Evolutionary conservation across 2,888 invertebrate genomes (phyloP), one percentile per base, ranked within the genome.

Genomic region (Eugnorisma glareosa): DNA sequence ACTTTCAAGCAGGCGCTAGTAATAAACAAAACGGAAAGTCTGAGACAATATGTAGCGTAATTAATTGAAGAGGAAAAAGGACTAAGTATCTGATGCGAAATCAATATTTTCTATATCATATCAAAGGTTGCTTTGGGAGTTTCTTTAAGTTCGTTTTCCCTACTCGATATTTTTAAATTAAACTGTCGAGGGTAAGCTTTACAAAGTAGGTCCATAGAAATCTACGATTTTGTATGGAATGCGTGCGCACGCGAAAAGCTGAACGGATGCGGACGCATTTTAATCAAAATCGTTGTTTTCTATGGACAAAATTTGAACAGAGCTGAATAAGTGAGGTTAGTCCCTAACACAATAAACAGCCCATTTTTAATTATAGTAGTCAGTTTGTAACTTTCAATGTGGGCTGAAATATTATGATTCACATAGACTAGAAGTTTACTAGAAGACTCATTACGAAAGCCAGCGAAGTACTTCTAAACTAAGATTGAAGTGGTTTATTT

Each of bases 41-140:
- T 24, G 37, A 51, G 51, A 75, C 57, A 74, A 72, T 57, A 63
- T 40, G 43, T 43, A n/a, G n/a, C 37, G 35, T 67, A 69, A 84
- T 81, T 87, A 79, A 76, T 81, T 79, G 66, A 71, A 73, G 54
- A 75, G 73, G n/a, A 57, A 78, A 71, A 73, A 59, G 73, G 31
- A 64, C 70, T 8, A 18, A 54, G 51, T 70, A 45, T 68, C 63
- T 75, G 73, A 37, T 43, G 67, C 70, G 48, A 79, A 83, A 73
- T 80, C 76, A 78, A 73, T 66, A 75, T 75, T 81, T 68, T 75
- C 51, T 70, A 54, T 68, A 72, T 70, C 61, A 74, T 83, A 78
- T 80, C 67, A 77, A 72, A 73, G 28, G 24, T 72, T 35, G 71
- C 40, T 78, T 82, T 63, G 43, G 21, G n/a, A 67, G 11, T 21